phyloP scores from a whole-genome alignment of 1,140 invertebrate species.

The Zaprionus taronus region DNA sequence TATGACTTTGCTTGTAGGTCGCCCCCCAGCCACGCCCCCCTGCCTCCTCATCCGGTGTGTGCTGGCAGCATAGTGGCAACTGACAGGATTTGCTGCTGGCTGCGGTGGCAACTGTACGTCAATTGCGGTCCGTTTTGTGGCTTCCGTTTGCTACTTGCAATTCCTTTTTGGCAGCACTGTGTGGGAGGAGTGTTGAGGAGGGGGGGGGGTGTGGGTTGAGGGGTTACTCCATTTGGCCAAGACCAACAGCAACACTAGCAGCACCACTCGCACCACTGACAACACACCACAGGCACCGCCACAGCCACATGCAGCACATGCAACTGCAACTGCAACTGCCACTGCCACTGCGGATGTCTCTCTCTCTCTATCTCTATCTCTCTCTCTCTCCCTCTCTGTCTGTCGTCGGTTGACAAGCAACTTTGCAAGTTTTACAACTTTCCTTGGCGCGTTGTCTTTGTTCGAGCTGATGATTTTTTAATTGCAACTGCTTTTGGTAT shows the following conservation, averaged over 20 bases:
- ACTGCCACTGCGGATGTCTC: background rate
- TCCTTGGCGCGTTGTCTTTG: slow-evolving; percentile 30
- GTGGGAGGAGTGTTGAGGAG: too few relatives aligned
- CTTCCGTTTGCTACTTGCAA: slow-evolving; percentile 79
- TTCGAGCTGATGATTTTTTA: slow-evolving; percentile 78
- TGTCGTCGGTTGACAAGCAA: slow-evolving; percentile 27
- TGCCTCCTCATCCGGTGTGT: background rate
- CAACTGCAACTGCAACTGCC: slow-evolving; percentile 3
- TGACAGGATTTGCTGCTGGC: slow-evolving; percentile 25
- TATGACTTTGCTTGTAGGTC: slow-evolving; percentile 80
- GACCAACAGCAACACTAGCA: slow-evolving; percentile 19
- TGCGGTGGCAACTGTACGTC: slow-evolving; percentile 65
- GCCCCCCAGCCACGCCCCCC: slow-evolving; percentile 19
- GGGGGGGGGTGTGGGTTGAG: too few relatives aligned
- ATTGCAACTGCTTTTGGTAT: slow-evolving; percentile 60
- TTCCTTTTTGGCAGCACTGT: slow-evolving; percentile 54
- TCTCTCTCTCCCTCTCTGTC: slow-evolving; percentile 35
- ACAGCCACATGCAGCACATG: background rate
- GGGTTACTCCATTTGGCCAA: slow-evolving; percentile 40
- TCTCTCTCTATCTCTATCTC: background rate
- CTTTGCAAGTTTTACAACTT: slow-evolving; percentile 64
- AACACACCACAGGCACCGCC: slow-evolving; percentile 12
- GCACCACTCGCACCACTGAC: slow-evolving; percentile 4
- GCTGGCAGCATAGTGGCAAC: background rate
- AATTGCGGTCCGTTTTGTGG: slow-evolving; percentile 79